phyloP scores from a whole-genome alignment of 2,113 vertebrate genomes.

The Ictalurus punctatus region DNA sequence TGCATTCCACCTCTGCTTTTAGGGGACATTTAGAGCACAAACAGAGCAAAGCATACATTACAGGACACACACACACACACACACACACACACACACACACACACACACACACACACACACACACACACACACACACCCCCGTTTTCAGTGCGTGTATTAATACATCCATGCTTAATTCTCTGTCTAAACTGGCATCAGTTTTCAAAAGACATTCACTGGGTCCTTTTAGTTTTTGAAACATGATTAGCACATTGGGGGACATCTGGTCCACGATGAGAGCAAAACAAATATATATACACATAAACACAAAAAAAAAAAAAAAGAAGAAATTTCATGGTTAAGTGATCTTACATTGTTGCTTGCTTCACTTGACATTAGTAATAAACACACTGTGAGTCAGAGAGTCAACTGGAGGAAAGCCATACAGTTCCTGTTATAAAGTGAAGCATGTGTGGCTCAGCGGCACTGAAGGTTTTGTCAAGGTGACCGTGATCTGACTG shows the following conservation, averaged over 20 bases:
- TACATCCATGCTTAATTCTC: background rate
- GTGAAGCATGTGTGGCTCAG: constrained; percentile 32
- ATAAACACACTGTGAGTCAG: background rate
- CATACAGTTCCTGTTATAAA: constrained; percentile 4
- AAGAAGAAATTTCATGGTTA: constrained; percentile 7
- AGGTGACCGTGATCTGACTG: constrained; percentile 45
- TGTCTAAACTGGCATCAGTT: background rate
- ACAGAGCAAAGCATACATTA: background rate
- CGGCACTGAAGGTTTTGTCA: constrained; percentile 37
- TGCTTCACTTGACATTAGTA: background rate
- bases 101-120: background rate
- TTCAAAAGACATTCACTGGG: background rate
- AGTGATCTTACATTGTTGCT: background rate
- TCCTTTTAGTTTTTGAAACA: background rate
- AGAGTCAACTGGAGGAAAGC: background rate
- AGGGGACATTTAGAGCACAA: background rate
- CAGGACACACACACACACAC: too few relatives aligned
- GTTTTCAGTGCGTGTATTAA: background rate
- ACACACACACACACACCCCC: too few relatives aligned
- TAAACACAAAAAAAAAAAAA: background rate
- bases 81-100: background rate
- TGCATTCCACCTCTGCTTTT: background rate
- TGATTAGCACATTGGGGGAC: background rate
- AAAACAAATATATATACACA: background rate
- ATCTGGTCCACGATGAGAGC: background rate